phyloP scores from a whole-genome alignment of 2,797 vertebrate genomes.

The Tadarida brasiliensis region DNA sequence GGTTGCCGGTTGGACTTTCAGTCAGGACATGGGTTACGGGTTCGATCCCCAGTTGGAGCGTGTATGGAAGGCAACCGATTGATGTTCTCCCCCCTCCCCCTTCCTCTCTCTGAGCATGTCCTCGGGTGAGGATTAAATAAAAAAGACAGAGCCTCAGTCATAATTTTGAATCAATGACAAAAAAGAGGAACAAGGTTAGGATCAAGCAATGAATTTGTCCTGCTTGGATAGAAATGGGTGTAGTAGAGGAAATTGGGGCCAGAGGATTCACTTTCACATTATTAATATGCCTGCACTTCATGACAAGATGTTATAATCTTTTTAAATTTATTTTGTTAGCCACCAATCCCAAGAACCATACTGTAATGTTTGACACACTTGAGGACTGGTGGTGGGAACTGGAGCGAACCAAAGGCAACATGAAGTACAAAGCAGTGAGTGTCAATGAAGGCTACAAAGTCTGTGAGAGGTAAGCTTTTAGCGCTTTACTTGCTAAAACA shows the following conservation, averaged over 20 bases:
- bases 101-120: too few species aligned
- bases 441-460: constrained; percentile 90
- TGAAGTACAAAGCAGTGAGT: constrained; percentile 89
- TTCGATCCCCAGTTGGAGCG: too few species aligned
- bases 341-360: constrained; percentile 83
- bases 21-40: background rate
- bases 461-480: constrained; percentile 87
- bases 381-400: constrained; percentile 92
- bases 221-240: background rate
- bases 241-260: background rate
- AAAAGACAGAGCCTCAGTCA: background rate
- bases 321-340: constrained; percentile 69
- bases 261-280: background rate
- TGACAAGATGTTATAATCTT: background rate
- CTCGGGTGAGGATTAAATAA: too few species aligned
- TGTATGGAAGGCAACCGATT: too few species aligned
- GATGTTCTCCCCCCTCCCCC: too few species aligned
- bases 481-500: background rate
- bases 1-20: background rate
- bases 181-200: background rate
- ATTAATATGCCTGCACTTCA: background rate
- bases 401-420: constrained; percentile 90
- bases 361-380: constrained; percentile 91
- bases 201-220: background rate
- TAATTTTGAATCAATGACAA: constrained; percentile 50